These are phyloP conservation scores for Cyclargus thomasi DNA, from an alignment of 1,140 invertebrate genomes.

Conservation along the genomic window DNA sequence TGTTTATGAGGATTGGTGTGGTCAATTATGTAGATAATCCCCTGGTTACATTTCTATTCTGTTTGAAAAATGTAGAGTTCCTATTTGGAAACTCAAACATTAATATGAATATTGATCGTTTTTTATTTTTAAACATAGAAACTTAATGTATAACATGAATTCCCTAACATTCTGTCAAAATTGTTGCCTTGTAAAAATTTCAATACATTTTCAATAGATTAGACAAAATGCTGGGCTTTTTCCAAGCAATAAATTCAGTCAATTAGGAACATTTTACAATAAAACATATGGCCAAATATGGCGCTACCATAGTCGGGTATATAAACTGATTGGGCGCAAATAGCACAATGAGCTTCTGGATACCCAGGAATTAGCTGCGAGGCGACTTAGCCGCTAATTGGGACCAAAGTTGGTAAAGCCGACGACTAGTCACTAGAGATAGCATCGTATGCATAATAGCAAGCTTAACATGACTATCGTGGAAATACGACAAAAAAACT, in stretches of 20 bases:
- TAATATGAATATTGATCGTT: too few relatives aligned
- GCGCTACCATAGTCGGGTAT: constrained; percentile 50
- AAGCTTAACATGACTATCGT: too few relatives aligned
- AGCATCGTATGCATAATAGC: constrained; percentile 17
- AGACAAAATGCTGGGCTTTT: constrained; percentile 21
- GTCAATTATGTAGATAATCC: too few relatives aligned
- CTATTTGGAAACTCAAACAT: too few relatives aligned
- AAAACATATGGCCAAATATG: constrained; percentile 42
- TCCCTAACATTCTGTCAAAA: not conserved
- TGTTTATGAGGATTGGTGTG: too few relatives aligned
- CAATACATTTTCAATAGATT: not conserved
- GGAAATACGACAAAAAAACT: too few relatives aligned
- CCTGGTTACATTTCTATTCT: too few relatives aligned
- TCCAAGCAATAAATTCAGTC: constrained; percentile 7
- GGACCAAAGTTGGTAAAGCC: constrained; percentile 44
- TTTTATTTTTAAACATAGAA: too few relatives aligned
- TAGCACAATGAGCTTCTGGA: constrained; percentile 52
- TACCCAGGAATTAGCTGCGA: constrained; percentile 38
- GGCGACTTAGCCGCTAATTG: constrained; percentile 48
- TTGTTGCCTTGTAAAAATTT: not conserved
- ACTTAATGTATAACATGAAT: not conserved
- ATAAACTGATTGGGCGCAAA: constrained; percentile 56
- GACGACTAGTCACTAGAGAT: constrained; percentile 34
- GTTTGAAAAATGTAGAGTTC: too few relatives aligned
- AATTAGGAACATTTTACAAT: constrained; percentile 22